Conservation (phyloP, 2,888 invertebrate genomes). For the Apeira syringaria region DNA sequence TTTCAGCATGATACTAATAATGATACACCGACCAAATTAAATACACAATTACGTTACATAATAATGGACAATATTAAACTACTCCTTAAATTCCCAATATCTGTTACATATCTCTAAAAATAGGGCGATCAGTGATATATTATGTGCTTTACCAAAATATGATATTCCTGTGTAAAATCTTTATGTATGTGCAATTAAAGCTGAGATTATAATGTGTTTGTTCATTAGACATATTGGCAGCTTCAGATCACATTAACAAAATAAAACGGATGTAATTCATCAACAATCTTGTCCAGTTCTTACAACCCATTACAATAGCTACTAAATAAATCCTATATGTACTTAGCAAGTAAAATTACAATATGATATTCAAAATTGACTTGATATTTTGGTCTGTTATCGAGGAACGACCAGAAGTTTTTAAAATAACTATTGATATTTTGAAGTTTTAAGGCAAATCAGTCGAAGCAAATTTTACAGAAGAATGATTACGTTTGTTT, state of each 20-base stretch:
- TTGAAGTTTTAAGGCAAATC: constrained; percentile 25
- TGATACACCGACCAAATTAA: constrained; percentile 26
- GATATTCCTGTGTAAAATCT: constrained; percentile 59
- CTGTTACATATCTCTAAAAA: constrained; percentile 65
- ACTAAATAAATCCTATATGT: constrained; percentile 61
- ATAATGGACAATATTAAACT: constrained; percentile 38
- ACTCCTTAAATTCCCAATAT: constrained; percentile 35
- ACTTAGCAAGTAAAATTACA: constrained; percentile 63
- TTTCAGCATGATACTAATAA: constrained; percentile 26
- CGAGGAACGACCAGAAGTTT: constrained; percentile 48
- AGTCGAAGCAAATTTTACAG: constrained; percentile 19
- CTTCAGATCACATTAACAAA: constrained; percentile 83
- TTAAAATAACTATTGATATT: constrained; percentile 27
- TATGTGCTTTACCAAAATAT: constrained; percentile 76
- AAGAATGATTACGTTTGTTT: too few relatives aligned
- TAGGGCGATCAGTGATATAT: constrained; percentile 74
- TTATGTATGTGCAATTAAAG: constrained; percentile 65
- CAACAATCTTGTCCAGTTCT: constrained; percentile 60
- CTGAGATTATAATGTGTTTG: constrained; percentile 51
- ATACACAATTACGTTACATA: constrained; percentile 27
- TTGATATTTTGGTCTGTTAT: constrained; percentile 72
- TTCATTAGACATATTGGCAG: constrained; percentile 41
- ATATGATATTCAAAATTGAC: constrained; percentile 77
- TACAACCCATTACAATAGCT: constrained; percentile 56
- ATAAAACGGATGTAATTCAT: constrained; percentile 54